phyloP scores from a whole-genome alignment of 2,888 invertebrate species.

The Rhagium mordax region DNA sequence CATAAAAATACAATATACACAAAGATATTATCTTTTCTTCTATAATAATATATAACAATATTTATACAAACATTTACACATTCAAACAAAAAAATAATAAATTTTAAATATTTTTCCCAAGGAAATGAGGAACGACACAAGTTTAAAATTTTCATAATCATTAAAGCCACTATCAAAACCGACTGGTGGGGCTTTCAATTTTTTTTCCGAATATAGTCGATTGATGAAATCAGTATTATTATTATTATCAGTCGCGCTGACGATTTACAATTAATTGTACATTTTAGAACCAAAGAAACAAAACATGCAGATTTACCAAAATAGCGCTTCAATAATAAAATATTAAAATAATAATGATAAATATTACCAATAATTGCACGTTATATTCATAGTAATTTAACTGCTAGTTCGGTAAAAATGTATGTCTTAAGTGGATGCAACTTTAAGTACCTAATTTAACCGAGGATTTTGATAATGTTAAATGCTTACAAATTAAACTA shows the following conservation, averaged over 20 bases:
- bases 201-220: too few species aligned
- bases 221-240: too few species aligned
- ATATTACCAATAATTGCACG: constrained; percentile 25
- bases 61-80: constrained; percentile 60
- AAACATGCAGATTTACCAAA: constrained; percentile 26
- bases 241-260: constrained; percentile 22
- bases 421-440: not conserved
- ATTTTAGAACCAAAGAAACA: constrained; percentile 17
- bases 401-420: constrained; percentile 16
- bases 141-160: constrained; percentile 36
- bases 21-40: constrained; percentile 58
- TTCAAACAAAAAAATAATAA: constrained; percentile 51
- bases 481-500: constrained; percentile 26
- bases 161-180: constrained; percentile 45
- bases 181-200: constrained; percentile 25
- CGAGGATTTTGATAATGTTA: constrained; percentile 34
- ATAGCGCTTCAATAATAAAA: constrained; percentile 20
- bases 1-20: constrained; percentile 64
- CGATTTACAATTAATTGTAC: constrained; percentile 15
- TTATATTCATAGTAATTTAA: constrained; percentile 13
- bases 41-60: constrained; percentile 60
- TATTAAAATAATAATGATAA: constrained; percentile 4
- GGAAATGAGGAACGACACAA: constrained; percentile 22
- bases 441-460: not conserved
- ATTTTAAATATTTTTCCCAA: constrained; percentile 33